These are phyloP conservation scores for Calliphora vomitoria DNA, from an alignment of 2,888 invertebrate species.

Conservation along the genomic window DNA sequence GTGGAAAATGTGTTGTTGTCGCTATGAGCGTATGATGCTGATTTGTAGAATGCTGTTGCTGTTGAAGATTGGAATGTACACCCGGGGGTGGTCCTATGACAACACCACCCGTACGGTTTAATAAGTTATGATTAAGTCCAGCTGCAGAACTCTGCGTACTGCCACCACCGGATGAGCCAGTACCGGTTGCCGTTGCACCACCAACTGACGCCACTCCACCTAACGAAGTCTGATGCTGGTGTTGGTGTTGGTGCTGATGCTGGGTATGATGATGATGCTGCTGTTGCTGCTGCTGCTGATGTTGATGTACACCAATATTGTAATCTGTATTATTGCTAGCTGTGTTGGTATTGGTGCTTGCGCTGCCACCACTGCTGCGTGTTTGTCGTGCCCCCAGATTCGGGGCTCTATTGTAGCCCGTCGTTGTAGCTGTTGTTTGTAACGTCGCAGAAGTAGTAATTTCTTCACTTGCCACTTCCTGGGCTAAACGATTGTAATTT, in stretches of 20 bases:
- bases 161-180: constrained; percentile 64
- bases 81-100: constrained; percentile 69
- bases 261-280: constrained; percentile 66
- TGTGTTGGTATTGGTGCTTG: constrained; percentile 77
- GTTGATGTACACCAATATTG: constrained; percentile 73
- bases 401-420: constrained; percentile 82
- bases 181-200: constrained; percentile 55
- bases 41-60: constrained; percentile 73
- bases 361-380: constrained; percentile 79
- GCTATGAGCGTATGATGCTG: constrained; percentile 77
- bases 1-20: constrained; percentile 77
- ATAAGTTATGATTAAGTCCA: constrained; percentile 61
- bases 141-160: constrained; percentile 53
- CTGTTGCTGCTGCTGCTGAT: constrained; percentile 70
- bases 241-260: constrained; percentile 73
- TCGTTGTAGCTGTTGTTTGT: constrained; percentile 81
- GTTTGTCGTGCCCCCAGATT: constrained; percentile 83
- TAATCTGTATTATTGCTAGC: constrained; percentile 76
- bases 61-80: constrained; percentile 75
- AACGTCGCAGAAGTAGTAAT: constrained; percentile 73
- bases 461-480: constrained; percentile 73
- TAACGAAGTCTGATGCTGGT: constrained; percentile 75
- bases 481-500: constrained; percentile 68
- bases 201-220: constrained; percentile 52
- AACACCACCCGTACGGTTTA: constrained; percentile 68